Percentiles rank a stretch among this genome's conserved stretches.
These are phyloP conservation scores for Thomomys bottae DNA, from an alignment of 2,113 vertebrate species.

Conservation along the genomic window DNA sequence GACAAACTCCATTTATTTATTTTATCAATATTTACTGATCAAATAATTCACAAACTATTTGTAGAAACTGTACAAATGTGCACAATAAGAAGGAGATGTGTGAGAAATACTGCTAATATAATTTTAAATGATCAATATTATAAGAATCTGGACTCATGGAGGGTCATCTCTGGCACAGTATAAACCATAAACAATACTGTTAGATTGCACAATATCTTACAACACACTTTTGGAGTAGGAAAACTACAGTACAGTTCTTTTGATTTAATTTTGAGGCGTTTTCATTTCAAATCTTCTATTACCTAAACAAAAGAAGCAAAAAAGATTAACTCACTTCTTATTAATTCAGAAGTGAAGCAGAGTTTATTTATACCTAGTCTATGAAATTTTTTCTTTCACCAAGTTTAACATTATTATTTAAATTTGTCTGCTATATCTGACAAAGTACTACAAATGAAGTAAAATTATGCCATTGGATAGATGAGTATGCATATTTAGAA, in stretches of 20 bases:
- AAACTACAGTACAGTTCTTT: not conserved
- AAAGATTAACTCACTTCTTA: not conserved
- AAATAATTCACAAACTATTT: conserved; percentile 41
- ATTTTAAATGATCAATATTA: not conserved
- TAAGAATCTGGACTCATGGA: conserved; percentile 37
- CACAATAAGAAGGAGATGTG: not conserved
- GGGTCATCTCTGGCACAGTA: not conserved
- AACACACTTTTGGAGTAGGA: not conserved
- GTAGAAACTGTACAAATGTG: not conserved
- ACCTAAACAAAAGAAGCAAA: not conserved
- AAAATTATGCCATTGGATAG: conserved; percentile 1
- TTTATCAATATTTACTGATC: not conserved
- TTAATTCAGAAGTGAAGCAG: not conserved
- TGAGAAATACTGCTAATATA: not conserved
- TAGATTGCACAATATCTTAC: not conserved
- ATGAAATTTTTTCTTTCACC: conserved; percentile 29
- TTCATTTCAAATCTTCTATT: conserved; percentile 6
- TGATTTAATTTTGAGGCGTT: conserved; percentile 28
- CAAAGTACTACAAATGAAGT: conserved; percentile 36
- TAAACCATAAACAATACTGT: not conserved
- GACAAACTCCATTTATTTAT: not conserved
- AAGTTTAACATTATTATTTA: conserved; percentile 24
- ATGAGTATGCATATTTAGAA: conserved; percentile 27
- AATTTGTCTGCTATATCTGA: not conserved
- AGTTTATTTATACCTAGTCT: not conserved